Conservation (phyloP, 2,888 invertebrate genomes). For the Acholoe squamosa region DNA sequence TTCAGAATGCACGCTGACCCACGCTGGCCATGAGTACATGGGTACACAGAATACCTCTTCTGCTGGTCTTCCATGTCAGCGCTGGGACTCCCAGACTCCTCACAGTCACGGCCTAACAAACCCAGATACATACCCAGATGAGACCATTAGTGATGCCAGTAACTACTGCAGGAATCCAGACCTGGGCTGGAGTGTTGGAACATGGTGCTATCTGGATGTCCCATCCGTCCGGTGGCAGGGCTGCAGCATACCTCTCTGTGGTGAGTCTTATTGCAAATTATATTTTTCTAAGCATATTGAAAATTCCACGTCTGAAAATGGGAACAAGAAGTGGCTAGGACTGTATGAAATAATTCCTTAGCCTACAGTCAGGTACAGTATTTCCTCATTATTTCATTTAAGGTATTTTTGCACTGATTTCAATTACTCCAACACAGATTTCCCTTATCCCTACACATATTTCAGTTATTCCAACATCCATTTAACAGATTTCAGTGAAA, state of each 20-base stretch:
- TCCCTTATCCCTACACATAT: too few species aligned
- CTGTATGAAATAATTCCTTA: too few species aligned
- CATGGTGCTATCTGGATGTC: conserved; percentile 50
- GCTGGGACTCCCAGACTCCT: conserved; percentile 17
- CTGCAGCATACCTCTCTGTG: conserved; percentile 43
- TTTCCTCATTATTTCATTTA: too few species aligned
- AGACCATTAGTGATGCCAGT: conserved; percentile 11
- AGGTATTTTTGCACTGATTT: too few species aligned
- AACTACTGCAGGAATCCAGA: conserved; percentile 63
- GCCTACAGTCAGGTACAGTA: too few species aligned
- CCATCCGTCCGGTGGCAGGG: conserved; percentile 5
- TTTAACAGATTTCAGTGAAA: too few species aligned
- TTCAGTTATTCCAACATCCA: too few species aligned
- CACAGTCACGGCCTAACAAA: conserved; percentile 18
- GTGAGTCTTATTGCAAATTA: conserved; percentile 5
- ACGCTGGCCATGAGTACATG: not conserved
- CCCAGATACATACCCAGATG: conserved; percentile 59
- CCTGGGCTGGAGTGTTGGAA: conserved; percentile 2
- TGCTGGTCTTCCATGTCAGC: conserved; percentile 45
- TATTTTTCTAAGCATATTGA: too few species aligned
- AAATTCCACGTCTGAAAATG: too few species aligned
- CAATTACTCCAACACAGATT: too few species aligned
- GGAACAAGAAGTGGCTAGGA: too few species aligned
- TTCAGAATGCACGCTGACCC: conserved; percentile 30
- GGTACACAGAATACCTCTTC: not conserved